Evolutionary conservation across 2,113 vertebrate genomes (phyloP).

Genomic region (Dipodomys ordii): DNA sequence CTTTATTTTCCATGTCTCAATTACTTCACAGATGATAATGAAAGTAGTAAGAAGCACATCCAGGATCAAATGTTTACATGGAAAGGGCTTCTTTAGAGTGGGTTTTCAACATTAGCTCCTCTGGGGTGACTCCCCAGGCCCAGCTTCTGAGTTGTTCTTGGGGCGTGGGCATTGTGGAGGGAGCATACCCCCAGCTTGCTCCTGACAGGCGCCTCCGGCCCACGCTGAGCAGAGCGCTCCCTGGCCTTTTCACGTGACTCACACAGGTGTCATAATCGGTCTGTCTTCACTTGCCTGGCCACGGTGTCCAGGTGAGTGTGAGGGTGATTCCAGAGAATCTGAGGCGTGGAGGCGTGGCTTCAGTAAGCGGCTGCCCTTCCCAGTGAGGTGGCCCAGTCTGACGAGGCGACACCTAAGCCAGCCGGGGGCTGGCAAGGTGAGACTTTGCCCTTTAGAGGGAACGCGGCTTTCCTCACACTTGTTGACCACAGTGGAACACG

Average conservation of each 20-base stretch:
- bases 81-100: too few species aligned
- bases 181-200: too few species aligned
- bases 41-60: not conserved
- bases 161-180: rapidly evolving
- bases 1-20: not conserved
- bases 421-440: too few species aligned
- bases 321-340: too few species aligned
- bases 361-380: rapidly evolving
- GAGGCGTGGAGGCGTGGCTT: rapidly evolving
- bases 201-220: too few species aligned
- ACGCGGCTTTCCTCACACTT: not conserved
- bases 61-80: not conserved
- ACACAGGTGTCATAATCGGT: not conserved
- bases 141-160: too few species aligned
- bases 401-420: rapidly evolving
- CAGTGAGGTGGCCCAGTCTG: rapidly evolving
- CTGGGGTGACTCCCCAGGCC: too few species aligned
- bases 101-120: rapidly evolving
- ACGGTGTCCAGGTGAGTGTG: not conserved
- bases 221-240: too few species aligned
- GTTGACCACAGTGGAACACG: rapidly evolving
- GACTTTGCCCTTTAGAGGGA: not conserved
- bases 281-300: not conserved
- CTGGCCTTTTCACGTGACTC: too few species aligned
- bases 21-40: not conserved